Conservation (phyloP, 2,888 invertebrate genomes). For the Coenonympha arcania region DNA sequence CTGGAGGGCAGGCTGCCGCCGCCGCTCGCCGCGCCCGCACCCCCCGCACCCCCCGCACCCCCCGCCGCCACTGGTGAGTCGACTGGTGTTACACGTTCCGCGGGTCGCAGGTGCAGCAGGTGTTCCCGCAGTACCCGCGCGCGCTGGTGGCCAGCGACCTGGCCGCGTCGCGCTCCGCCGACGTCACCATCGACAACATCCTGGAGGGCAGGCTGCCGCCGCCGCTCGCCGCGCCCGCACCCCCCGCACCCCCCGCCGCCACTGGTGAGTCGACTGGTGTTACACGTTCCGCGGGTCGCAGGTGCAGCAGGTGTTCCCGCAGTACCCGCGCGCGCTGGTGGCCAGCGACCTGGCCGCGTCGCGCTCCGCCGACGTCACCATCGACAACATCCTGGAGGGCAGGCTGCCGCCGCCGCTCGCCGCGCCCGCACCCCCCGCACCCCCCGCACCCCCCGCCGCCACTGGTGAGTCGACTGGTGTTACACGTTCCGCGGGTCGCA, state of each 20-base stretch:
- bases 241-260: slow-evolving; percentile 7
- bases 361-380: slow-evolving; percentile 37
- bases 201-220: slow-evolving; percentile 78
- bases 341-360: slow-evolving; percentile 76
- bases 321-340: slow-evolving; percentile 77
- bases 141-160: slow-evolving; percentile 80
- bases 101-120: slow-evolving; percentile 84
- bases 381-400: slow-evolving; percentile 89
- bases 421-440: background rate
- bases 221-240: slow-evolving; percentile 18
- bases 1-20: too few species aligned
- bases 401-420: slow-evolving; percentile 48
- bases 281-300: too few species aligned
- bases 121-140: slow-evolving; percentile 84
- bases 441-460: slow-evolving; percentile 3
- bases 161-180: slow-evolving; percentile 79
- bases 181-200: slow-evolving; percentile 88
- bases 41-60: too few species aligned
- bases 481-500: too few species aligned
- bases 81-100: too few species aligned
- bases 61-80: too few species aligned
- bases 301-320: slow-evolving; percentile 88
- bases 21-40: too few species aligned
- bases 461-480: background rate
- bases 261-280: too few species aligned